Base-by-base conservation (phyloP, 2,797 vertebrate species). In the Myoxocephalus aenaeus region DNA sequence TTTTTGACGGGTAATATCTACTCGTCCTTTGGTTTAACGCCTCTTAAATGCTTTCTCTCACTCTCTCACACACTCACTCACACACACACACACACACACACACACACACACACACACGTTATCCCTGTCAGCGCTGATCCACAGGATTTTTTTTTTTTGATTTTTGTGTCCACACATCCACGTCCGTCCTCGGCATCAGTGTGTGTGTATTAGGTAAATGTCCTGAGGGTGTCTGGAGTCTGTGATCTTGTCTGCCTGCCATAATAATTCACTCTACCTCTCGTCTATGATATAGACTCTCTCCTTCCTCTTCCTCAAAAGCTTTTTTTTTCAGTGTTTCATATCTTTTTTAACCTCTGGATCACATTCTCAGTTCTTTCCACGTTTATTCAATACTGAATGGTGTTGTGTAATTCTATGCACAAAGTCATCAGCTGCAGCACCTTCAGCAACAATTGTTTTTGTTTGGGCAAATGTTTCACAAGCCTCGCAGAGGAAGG, bases 211-310 rank as follows among this genome's bases (percentile, higher is more conserved):
- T 75, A 67, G 59, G 77, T 75, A 69, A 86, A 87, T 83, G 79
- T 80, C 79, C 83, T 48, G 32, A 61, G 79, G 85, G 56, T 53
- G 54, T 85, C 65, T 50, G 3, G 36, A 66, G 79, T 81, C 81
- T 87, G 69, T 85, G 84, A 90, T 86, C 79, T 68, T 79, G 42
- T 75, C 75, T 75, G 75, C 77, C 76, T 77, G 50, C 73, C 65
- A 82, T 71, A 80, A 78, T 87, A 80, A 82, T 80, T 87, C 79
- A 71, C 68, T 85, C 27, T 50, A 13, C 51, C 66, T 73, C 38
- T 73, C 18, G 3, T 66, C n/a, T 71, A 10, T 71, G 34, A 68
- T 32, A 32, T 32, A 32, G 1, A 63, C 48, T 42, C 25, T 59
- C 15, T 22, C 12, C 22, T 44, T 18, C 56, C 5, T 51, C 5